Evolutionary conservation across 2,797 vertebrate genomes (phyloP).

Genomic region (Atherinosoma microstoma): DNA sequence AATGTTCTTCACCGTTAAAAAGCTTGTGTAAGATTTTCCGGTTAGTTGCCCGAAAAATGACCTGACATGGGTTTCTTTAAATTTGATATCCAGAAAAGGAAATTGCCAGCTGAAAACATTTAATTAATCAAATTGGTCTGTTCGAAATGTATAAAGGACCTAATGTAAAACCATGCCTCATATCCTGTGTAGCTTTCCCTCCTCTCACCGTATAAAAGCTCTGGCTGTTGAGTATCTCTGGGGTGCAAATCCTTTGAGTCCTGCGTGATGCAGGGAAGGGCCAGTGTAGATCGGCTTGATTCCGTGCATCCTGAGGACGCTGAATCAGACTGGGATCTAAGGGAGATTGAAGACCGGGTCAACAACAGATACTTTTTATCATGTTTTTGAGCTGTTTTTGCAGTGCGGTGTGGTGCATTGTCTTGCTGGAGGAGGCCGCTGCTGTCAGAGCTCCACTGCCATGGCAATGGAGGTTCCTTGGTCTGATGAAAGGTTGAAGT

Average conservation of each 20-base stretch:
- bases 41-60: background rate
- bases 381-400: background rate
- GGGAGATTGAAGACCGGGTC: background rate
- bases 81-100: background rate
- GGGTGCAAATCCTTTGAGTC: background rate
- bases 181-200: background rate
- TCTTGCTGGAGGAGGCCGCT: background rate
- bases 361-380: background rate
- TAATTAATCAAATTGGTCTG: background rate
- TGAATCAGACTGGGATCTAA: background rate
- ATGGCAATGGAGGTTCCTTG: background rate
- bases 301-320: background rate
- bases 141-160: background rate
- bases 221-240: background rate
- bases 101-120: background rate
- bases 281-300: background rate
- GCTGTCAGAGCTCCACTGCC: background rate
- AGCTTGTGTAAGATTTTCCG: slow-evolving; percentile 1
- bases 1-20: background rate
- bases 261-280: background rate
- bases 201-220: background rate
- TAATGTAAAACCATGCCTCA: background rate
- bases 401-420: background rate
- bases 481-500: background rate
- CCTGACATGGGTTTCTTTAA: background rate